Evolutionary conservation across 2,888 invertebrate species (phyloP).

Genomic region (Anthrax anthrax): DNA sequence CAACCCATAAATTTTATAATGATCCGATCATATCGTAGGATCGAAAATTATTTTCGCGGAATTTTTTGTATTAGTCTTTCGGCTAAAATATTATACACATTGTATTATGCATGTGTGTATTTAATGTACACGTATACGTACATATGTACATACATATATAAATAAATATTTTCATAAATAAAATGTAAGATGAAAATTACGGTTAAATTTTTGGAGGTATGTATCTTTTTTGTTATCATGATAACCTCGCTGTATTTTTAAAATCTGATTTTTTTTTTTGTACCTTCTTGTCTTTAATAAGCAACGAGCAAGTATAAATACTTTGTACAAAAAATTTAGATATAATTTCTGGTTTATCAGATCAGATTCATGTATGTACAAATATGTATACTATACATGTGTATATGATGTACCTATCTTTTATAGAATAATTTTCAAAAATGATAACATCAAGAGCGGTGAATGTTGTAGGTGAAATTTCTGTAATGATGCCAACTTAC

Average conservation of each 20-base stretch:
- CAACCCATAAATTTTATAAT: slow-evolving; percentile 6
- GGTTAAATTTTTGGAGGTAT: slow-evolving; percentile 2
- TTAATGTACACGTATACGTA: too few relatives aligned
- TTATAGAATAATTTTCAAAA: too few relatives aligned
- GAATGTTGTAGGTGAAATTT: slow-evolving; percentile 6
- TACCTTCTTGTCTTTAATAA: too few relatives aligned
- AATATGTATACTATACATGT: too few relatives aligned
- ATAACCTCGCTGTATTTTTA: slow-evolving; percentile 3
- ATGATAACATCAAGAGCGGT: neutral
- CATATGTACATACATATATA: too few relatives aligned
- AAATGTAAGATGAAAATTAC: slow-evolving; percentile 2
- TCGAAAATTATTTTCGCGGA: slow-evolving; percentile 5
- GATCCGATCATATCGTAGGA: slow-evolving; percentile 7
- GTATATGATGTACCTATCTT: too few relatives aligned
- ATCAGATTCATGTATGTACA: slow-evolving; percentile 2
- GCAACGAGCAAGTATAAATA: too few relatives aligned
- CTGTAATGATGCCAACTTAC: slow-evolving; percentile 8
- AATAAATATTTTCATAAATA: neutral
- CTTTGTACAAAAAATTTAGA: too few relatives aligned
- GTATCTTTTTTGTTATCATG: slow-evolving; percentile 1
- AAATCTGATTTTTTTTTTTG: too few relatives aligned
- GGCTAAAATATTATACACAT: too few relatives aligned
- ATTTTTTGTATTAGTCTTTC: neutral
- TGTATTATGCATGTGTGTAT: too few relatives aligned
- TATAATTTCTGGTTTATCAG: too few relatives aligned